Evolutionary conservation across 2,888 invertebrate genomes (phyloP), one percentile per base, ranked within the genome.

Genomic region (Pediacus dermestoides): DNA sequence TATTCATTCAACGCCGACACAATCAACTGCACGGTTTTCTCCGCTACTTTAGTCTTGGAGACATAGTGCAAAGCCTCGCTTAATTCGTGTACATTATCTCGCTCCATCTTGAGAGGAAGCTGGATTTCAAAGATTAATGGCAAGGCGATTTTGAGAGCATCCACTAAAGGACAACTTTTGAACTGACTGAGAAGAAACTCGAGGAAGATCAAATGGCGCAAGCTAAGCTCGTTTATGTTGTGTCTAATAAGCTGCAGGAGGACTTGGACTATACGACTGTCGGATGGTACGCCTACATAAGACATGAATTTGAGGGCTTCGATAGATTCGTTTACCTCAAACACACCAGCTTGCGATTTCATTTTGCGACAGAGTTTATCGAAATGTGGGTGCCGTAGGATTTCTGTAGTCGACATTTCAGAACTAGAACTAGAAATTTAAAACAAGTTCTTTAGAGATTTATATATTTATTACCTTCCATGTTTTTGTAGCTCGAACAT

Each of bases 61-160:
- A 74, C 68, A 58, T 74, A 84, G 0, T 68, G 57, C 3, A 84
- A 58, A 66, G 75, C 74, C 13, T 77, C 76, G 6, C 68, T 64
- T 14, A 83, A 57, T 9, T 74, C 59, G 0, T 63, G 57, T 3
- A 77, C 41, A 50, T 81, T 77, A 13, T 74, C 67, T 6, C 61
- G 66, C 44, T 82, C 77, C 12, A 82, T 54, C 60, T 83, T 79
- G 3, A 70, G 48, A 0, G 73, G 70, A 4, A 84, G 50, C 43
- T 81, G 76, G 4, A 77, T 73, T 66, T 83, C 79, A 57, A 85
- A 82, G 0, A 81, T 78, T 15, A 83, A 61, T 0, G 84, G 83
- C 6, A 85, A 53, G 0, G 85, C 84, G 1, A 81, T 68, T 52
- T 71, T 72, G 2, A 86, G 56, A 0, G 82, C 83, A 18, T 81